Evolutionary conservation across 2,888 invertebrate genomes (phyloP).

Genomic region (Trileptium ribeirensis): DNA sequence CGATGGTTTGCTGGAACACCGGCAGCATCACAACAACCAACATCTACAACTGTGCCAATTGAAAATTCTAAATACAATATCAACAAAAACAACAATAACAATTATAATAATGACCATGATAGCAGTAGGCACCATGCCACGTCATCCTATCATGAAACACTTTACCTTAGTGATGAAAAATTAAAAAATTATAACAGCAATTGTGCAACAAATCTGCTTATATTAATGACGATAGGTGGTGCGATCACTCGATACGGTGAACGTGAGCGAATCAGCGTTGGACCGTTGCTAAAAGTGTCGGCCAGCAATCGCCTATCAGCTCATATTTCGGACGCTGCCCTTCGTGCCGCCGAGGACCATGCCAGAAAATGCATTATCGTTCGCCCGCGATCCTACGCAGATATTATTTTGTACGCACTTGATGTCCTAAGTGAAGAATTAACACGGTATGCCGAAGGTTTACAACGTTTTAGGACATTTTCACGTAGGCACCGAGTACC

Average conservation of each 20-base stretch:
- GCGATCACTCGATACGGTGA: background rate
- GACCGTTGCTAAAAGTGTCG: background rate
- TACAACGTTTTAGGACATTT: background rate
- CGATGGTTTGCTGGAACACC: background rate
- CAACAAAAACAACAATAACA: too few relatives aligned
- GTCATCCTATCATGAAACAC: background rate
- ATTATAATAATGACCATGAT: too few relatives aligned
- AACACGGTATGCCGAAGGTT: background rate
- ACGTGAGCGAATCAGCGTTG: background rate
- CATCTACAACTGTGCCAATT: too few relatives aligned
- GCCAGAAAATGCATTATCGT: background rate
- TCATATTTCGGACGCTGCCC: background rate
- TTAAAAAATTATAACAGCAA: background rate
- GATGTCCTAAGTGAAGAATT: background rate
- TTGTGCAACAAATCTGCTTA: background rate
- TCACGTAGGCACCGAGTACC: background rate
- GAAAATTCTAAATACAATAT: background rate
- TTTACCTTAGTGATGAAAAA: too few relatives aligned
- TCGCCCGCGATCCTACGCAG: background rate
- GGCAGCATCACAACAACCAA: too few relatives aligned
- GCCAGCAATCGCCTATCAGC: background rate
- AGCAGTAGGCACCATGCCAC: too few relatives aligned
- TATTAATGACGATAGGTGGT: background rate
- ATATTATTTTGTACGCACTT: background rate
- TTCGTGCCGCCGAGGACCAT: background rate